Conservation (phyloP, 2,888 invertebrate species). For the Cephus nigrinus region DNA sequence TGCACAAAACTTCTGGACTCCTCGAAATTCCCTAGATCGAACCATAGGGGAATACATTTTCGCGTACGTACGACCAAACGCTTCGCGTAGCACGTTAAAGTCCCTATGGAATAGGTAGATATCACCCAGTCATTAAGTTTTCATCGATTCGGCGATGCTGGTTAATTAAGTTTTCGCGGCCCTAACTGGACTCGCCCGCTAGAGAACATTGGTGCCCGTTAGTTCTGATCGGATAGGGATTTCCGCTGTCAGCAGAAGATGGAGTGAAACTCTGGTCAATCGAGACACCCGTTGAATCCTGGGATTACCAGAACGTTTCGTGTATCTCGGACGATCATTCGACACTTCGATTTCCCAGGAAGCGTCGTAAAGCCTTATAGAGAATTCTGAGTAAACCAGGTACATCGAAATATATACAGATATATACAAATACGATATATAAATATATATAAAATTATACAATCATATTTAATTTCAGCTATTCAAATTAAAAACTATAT, state of each 20-base stretch:
- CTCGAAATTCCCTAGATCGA: neutral
- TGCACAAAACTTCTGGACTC: neutral
- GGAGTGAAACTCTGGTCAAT: conserved; percentile 63
- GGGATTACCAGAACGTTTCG: conserved; percentile 52
- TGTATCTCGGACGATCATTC: conserved; percentile 36
- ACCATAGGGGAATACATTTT: neutral
- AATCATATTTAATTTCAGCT: neutral
- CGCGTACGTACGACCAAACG: neutral
- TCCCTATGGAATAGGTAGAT: neutral
- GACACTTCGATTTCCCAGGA: conserved; percentile 23
- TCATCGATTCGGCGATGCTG: conserved; percentile 43
- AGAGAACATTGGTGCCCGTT: conserved; percentile 44
- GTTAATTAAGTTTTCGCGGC: conserved; percentile 60
- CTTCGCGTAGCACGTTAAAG: neutral
- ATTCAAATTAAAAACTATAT: neutral
- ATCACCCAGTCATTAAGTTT: conserved; percentile 34
- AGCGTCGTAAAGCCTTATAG: neutral
- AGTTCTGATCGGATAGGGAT: conserved; percentile 50
- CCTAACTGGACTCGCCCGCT: conserved; percentile 57
- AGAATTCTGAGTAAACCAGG: neutral
- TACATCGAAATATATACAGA: neutral
- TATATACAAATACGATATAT: neutral
- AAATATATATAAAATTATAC: neutral
- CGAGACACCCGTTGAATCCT: conserved; percentile 62
- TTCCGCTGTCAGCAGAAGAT: conserved; percentile 65